Evolutionary conservation across 2,888 invertebrate genomes (phyloP), one percentile per base, ranked within the genome.

Genomic region (Synanthedon tipuliformis): DNA sequence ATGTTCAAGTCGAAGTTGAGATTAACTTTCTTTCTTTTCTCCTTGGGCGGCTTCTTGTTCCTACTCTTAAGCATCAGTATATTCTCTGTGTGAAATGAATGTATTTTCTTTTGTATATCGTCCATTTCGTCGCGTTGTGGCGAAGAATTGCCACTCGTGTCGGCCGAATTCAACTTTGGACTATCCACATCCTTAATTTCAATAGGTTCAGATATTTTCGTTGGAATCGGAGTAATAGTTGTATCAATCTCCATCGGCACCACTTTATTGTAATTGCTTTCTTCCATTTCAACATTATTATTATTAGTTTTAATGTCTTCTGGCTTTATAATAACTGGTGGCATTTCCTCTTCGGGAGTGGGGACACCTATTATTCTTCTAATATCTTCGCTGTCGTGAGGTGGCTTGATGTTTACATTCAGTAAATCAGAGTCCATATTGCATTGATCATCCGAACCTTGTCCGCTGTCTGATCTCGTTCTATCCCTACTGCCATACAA

Each of bases 81-180:
- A 66, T 90, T 91, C 64, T 89, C 90, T 1, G 90, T 90, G 66
- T 91, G 90, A 68, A 91, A 91, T 41, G 89, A 90, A 61, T 90
- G 89, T 57, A 90, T 82, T 59, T 89, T 89, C 62, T 90, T 89
- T 64, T 90, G 90, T 53, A 90, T 90, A 61, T 90, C 90, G 59
- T 89, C 89, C 80, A 89, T 88, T 62, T 90, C 89, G 62, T 90
- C 88, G 4, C 84, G 73, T 51, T 86, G 82, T 0, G 88, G 88
- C 0, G 88, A 88, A 0, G 88, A 88, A 62, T 83, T 83, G 3
- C 88, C 86, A 61, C 88, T 87, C 3, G 88, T 87, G 61, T 88
- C 87, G 0, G 85, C 83, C 1, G 82, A 82, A 59, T 78, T 73
- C 1, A 73, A 63, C 57, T 84, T 84, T 0, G 83, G 82, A 54